Conservation (phyloP, 2,113 vertebrate species). For the Pteruthius melanotis region DNA sequence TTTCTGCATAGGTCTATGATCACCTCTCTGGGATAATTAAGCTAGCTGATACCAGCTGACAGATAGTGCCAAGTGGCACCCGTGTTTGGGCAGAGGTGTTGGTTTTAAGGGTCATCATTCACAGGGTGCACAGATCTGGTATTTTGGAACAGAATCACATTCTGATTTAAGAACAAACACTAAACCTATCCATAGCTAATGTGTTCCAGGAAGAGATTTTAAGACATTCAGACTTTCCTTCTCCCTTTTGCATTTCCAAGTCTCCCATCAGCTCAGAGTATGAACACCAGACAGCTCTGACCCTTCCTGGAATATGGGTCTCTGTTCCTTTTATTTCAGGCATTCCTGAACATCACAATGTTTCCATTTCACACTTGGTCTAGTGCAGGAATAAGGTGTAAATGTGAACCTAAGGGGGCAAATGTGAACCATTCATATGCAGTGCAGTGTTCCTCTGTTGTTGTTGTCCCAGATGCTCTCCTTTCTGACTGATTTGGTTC, state of each 20-base stretch:
- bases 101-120: neutral
- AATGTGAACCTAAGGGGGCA: neutral
- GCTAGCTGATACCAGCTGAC: neutral
- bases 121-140: neutral
- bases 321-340: neutral
- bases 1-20: neutral
- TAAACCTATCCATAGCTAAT: neutral
- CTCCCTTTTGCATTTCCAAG: neutral
- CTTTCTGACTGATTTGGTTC: neutral
- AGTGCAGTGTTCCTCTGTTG: neutral
- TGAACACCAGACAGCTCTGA: neutral
- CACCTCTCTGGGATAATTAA: neutral
- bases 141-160: neutral
- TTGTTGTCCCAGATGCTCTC: neutral
- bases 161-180: neutral
- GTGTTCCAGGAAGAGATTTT: neutral
- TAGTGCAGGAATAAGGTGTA: neutral
- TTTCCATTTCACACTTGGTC: neutral
- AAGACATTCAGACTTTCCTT: neutral
- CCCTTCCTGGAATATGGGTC: neutral
- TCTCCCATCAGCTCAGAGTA: neutral
- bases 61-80: neutral
- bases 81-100: neutral
- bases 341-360: neutral
- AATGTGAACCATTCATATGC: accelerated